Conservation (phyloP, 2,888 invertebrate genomes). For the Erpobdella octoculata region DNA sequence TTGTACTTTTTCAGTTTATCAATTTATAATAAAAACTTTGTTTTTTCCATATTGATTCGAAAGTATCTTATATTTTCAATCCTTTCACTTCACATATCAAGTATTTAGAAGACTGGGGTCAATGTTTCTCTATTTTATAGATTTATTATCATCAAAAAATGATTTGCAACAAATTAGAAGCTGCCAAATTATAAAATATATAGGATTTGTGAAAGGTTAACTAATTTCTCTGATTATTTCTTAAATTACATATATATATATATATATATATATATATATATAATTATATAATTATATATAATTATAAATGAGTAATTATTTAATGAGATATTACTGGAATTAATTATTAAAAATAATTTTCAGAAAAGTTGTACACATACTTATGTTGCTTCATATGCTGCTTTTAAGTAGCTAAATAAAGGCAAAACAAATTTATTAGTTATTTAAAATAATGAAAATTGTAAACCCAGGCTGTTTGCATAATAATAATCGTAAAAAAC, state of each 20-base stretch:
- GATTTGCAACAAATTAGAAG: no score
- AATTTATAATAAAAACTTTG: not conserved
- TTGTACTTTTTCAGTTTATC: no score
- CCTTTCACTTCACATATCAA: no score
- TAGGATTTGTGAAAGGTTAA: not conserved
- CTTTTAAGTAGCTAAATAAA: not conserved
- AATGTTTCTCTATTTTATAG: no score
- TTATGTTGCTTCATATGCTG: not conserved
- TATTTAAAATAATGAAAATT: not conserved
- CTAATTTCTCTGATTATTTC: slow-evolving; percentile 10
- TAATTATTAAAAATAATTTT: not conserved
- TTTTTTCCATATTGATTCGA: no score
- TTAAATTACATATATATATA: no score
- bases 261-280: not conserved
- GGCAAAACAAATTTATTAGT: not conserved
- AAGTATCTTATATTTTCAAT: no score
- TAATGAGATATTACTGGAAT: not conserved
- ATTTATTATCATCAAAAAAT: no score
- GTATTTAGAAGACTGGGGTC: no score
- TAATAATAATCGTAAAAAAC: no score
- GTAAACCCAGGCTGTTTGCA: not conserved
- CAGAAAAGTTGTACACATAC: not conserved
- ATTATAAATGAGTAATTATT: not conserved
- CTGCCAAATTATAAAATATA: no score
- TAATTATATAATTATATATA: slow-evolving; percentile 19